These are phyloP conservation scores for Nezara viridula DNA, from an alignment of 2,888 invertebrate species.

Conservation along the genomic window DNA sequence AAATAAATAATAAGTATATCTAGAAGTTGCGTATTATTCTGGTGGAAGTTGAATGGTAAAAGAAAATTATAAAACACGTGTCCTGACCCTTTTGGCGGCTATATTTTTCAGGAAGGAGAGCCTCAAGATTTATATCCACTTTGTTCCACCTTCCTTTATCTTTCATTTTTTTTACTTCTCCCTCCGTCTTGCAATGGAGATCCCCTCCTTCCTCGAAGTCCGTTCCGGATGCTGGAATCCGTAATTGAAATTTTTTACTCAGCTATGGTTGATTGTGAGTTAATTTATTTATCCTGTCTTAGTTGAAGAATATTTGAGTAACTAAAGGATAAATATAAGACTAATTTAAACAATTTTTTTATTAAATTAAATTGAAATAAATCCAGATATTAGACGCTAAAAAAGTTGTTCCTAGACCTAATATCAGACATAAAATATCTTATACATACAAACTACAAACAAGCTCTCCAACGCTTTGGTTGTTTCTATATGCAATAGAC, in stretches of 20 bases:
- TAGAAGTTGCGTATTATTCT: neutral
- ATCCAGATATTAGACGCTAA: no score
- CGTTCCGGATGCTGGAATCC: neutral
- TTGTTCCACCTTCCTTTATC: slow-evolving; percentile 56
- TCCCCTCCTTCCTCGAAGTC: neutral
- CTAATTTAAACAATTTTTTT: no score
- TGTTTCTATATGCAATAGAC: no score
- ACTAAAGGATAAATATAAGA: no score
- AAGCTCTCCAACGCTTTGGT: no score
- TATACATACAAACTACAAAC: no score
- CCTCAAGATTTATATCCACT: slow-evolving; percentile 53
- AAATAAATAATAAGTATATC: no score
- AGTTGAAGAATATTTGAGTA: no score
- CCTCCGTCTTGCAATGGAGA: slow-evolving; percentile 2
- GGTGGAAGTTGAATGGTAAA: neutral
- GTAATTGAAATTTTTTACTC: neutral
- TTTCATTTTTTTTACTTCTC: slow-evolving; percentile 43
- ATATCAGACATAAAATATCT: neutral
- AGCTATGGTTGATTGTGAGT: neutral
- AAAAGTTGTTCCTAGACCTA: no score
- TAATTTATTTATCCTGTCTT: neutral
- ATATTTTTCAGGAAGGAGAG: neutral
- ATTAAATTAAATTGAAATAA: no score
- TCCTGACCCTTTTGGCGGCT: slow-evolving; percentile 46
- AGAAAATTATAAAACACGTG: slow-evolving; percentile 41